Percentiles rank a stretch among this genome's conserved stretches.
phyloP scores from a whole-genome alignment of 2,113 vertebrate species.

The Mesoclemmys tuberculata region DNA sequence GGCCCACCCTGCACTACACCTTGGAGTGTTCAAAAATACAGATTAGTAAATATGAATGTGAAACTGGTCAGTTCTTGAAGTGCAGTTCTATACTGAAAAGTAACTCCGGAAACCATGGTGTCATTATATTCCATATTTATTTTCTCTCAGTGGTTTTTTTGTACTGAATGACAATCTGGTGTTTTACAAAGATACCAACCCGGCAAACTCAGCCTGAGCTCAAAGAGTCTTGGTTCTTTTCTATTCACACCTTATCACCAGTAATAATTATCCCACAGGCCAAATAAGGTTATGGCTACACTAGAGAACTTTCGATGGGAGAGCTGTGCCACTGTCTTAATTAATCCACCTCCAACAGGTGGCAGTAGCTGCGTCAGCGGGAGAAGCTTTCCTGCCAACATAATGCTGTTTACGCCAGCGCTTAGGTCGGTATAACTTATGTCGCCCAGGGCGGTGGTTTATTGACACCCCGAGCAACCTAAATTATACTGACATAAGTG shows the following conservation, averaged over 20 bases:
- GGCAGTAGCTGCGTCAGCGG: no score
- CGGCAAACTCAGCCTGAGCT: background rate
- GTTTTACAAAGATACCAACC: background rate
- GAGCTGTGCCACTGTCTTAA: no score
- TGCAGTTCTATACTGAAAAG: background rate
- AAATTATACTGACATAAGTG: no score
- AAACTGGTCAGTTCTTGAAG: background rate
- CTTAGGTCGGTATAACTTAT: no score
- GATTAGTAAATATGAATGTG: background rate
- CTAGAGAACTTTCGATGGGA: background rate
- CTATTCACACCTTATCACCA: background rate
- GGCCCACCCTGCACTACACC: background rate
- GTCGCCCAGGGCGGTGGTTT: no score
- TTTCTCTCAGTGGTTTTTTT: background rate
- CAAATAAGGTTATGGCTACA: background rate
- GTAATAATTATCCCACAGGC: background rate
- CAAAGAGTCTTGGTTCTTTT: background rate
- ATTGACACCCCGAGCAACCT: no score
- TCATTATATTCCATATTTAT: background rate
- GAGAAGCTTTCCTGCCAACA: no score
- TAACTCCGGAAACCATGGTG: background rate
- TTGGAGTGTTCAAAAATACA: background rate
- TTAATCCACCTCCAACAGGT: no score
- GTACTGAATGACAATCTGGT: background rate
- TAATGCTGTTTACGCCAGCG: no score